Conservation (phyloP, 2,113 vertebrate species). For the Cheirogaleus medius region DNA sequence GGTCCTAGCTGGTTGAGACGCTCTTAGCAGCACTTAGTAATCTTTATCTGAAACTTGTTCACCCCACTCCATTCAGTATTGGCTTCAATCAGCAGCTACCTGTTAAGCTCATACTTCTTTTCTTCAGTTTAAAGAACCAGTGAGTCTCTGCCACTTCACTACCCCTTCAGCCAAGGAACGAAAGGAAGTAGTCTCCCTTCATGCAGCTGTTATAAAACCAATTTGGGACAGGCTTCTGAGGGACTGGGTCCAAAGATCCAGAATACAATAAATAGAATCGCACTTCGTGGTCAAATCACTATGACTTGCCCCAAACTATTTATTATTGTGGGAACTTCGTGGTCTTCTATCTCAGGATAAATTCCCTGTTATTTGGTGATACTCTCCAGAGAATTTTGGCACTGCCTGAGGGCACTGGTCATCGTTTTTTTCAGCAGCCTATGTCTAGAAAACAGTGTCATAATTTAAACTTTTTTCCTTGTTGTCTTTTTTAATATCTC, state of each 20-base stretch:
- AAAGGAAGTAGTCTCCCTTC: neutral
- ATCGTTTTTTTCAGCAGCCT: neutral
- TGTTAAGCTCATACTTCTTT: neutral
- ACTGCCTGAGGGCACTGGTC: neutral
- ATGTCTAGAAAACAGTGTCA: neutral
- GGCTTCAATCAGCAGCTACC: no score
- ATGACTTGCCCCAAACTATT: neutral
- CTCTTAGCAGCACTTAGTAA: neutral
- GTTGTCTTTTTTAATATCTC: neutral
- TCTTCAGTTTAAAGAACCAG: neutral
- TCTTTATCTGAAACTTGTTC: neutral
- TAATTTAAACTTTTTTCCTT: neutral
- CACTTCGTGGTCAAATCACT: neutral
- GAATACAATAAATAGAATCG: neutral
- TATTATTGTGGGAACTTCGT: neutral
- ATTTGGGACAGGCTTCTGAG: neutral
- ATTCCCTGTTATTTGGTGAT: neutral
- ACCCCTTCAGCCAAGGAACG: neutral
- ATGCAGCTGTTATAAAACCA: neutral
- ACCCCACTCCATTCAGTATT: neutral
- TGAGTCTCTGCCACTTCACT: neutral
- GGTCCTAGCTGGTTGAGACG: neutral
- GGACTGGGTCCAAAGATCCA: neutral
- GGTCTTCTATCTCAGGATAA: neutral
- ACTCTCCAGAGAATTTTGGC: neutral